These are phyloP conservation scores for Chesias legatella DNA, from an alignment of 2,888 invertebrate genomes.

Conservation along the genomic window DNA sequence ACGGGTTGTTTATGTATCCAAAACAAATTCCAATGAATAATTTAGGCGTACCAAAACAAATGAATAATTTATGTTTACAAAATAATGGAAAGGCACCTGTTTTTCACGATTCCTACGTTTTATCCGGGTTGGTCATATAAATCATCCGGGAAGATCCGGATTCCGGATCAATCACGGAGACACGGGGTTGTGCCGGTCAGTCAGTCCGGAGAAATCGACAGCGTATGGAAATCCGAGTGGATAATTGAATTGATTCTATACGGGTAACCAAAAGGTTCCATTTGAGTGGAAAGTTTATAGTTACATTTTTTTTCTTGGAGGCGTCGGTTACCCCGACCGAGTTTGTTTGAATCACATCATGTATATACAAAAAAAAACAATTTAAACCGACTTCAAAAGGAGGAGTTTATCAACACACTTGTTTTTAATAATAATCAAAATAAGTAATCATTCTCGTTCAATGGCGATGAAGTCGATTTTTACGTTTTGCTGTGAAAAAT, in stretches of 20 bases:
- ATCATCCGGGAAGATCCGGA: slow-evolving; percentile 20
- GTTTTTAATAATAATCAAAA: too few relatives aligned
- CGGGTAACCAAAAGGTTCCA: not conserved
- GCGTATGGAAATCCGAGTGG: slow-evolving; percentile 20
- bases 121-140: slow-evolving; percentile 18
- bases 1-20: too few relatives aligned
- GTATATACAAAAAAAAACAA: too few relatives aligned
- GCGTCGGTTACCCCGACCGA: too few relatives aligned
- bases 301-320: too few relatives aligned
- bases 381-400: too few relatives aligned
- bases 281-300: not conserved
- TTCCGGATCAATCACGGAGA: slow-evolving; percentile 27
- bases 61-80: not conserved
- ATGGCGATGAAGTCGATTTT: too few relatives aligned
- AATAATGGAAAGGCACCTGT: not conserved
- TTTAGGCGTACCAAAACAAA: not conserved
- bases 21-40: too few relatives aligned
- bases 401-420: too few relatives aligned
- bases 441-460: too few relatives aligned
- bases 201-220: slow-evolving; percentile 16
- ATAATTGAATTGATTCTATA: slow-evolving; percentile 12
- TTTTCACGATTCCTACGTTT: slow-evolving; percentile 2
- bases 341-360: too few relatives aligned
- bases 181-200: slow-evolving; percentile 25
- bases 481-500: too few relatives aligned